A percentile compares a stretch with the other conserved stretches of the same genome.
phyloP scores from a whole-genome alignment of 2,888 invertebrate genomes.

The Protula sp. region DNA sequence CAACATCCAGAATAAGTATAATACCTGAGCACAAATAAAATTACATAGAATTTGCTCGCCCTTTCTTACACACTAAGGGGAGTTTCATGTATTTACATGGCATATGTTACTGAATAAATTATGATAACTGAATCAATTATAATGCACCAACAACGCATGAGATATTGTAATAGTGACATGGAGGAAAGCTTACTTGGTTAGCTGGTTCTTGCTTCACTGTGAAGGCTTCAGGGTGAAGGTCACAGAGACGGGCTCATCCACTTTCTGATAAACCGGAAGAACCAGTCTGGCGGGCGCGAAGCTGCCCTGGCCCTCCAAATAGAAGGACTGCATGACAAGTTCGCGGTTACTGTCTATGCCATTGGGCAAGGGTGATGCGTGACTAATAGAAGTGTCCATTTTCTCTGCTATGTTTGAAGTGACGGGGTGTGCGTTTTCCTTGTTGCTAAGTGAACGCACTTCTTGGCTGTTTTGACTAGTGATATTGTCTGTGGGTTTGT shows the following conservation, averaged over 20 bases:
- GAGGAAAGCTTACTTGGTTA: too few relatives aligned
- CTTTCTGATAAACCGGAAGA: constrained; percentile 83
- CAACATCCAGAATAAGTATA: too few relatives aligned
- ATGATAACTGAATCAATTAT: too few relatives aligned
- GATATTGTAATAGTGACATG: too few relatives aligned
- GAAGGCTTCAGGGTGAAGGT: constrained; percentile 90
- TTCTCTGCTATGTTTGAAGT: neutral
- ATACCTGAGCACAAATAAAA: too few relatives aligned
- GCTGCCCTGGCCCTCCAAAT: constrained; percentile 53
- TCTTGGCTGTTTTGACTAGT: neutral
- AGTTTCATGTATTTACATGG: too few relatives aligned
- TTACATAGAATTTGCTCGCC: too few relatives aligned
- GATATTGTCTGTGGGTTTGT: neutral
- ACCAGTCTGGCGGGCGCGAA: constrained; percentile 89
- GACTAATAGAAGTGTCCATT: neutral
- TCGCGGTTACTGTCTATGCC: neutral
- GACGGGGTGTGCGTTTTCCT: neutral
- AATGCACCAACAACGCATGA: too few relatives aligned
- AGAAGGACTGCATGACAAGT: constrained; percentile 77
- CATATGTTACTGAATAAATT: too few relatives aligned
- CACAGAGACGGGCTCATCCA: constrained; percentile 79
- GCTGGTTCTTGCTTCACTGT: too few relatives aligned
- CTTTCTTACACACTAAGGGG: too few relatives aligned
- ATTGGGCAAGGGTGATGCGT: neutral
- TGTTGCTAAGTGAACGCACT: neutral